phyloP scores from a whole-genome alignment of 1,140 invertebrate species.

The Trachymyrmex cornetzi region DNA sequence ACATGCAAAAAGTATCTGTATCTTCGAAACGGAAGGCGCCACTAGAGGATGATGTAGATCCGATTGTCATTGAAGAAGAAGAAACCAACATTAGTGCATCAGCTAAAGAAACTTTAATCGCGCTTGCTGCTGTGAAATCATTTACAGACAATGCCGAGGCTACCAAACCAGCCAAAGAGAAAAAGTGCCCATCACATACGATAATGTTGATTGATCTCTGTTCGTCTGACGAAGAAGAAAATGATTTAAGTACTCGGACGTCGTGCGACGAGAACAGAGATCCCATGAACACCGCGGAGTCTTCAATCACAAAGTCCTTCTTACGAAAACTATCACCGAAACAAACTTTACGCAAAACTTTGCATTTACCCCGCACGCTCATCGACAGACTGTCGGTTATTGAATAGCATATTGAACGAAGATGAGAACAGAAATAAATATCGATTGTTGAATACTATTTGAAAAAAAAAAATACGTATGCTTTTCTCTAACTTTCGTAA shows the following conservation, averaged over 20 bases:
- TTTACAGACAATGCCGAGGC: not conserved
- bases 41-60: constrained; percentile 65
- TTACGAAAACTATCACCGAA: constrained; percentile 63
- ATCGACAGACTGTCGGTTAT: constrained; percentile 71
- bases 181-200: constrained; percentile 54
- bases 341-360: constrained; percentile 69
- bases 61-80: constrained; percentile 70
- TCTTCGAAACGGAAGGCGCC: constrained; percentile 71
- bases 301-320: constrained; percentile 37
- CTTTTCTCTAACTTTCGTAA: constrained; percentile 67
- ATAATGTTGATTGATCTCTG: constrained; percentile 87
- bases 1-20: not conserved
- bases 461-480: constrained; percentile 45
- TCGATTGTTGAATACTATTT: constrained; percentile 53
- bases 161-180: constrained; percentile 39
- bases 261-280: constrained; percentile 78
- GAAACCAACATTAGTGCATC: constrained; percentile 44
- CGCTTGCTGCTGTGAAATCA: not conserved
- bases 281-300: constrained; percentile 65
- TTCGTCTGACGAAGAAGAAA: constrained; percentile 87
- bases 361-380: constrained; percentile 71
- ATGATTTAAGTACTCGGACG: not conserved
- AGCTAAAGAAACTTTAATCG: not conserved
- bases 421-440: constrained; percentile 66
- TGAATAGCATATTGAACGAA: constrained; percentile 66